A percentile compares a stretch with the other conserved stretches of the same genome.
These are phyloP conservation scores for Haliclona indistincta DNA, from an alignment of 37 sponge, comb jelly and placozoan genomes.

Conservation along the genomic window DNA sequence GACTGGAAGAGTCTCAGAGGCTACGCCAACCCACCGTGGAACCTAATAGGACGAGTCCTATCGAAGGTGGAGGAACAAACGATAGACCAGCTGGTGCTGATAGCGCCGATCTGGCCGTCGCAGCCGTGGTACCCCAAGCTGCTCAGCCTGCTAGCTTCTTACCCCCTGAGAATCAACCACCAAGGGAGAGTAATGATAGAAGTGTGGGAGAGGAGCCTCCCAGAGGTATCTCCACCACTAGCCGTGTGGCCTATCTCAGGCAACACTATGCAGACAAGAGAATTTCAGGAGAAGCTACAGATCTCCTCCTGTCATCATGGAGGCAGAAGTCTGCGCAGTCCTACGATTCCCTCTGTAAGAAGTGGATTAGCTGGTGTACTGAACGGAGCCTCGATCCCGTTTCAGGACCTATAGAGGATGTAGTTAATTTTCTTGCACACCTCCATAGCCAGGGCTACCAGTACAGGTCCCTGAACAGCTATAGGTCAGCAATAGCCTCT, in stretches of 20 bases:
- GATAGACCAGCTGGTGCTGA: too few relatives aligned
- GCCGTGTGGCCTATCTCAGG: constrained; percentile 63
- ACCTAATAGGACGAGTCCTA: too few relatives aligned
- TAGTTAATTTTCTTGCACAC: constrained; percentile 50
- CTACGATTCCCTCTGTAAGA: constrained; percentile 29
- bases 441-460: constrained; percentile 46
- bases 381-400: constrained; percentile 26
- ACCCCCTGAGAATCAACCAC: too few relatives aligned
- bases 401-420: constrained; percentile 45
- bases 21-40: too few relatives aligned
- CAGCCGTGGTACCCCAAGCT: too few relatives aligned
- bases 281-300: constrained; percentile 38
- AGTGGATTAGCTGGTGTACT: constrained; percentile 52
- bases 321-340: constrained; percentile 20
- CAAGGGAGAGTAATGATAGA: too few relatives aligned
- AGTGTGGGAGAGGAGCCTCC: too few relatives aligned
- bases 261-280: background rate
- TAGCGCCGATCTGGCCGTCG: too few relatives aligned
- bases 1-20: too few relatives aligned
- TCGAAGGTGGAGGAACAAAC: too few relatives aligned
- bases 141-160: too few relatives aligned
- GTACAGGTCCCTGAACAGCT: constrained; percentile 41
- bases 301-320: constrained; percentile 53
- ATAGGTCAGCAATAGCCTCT: constrained; percentile 44
- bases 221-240: constrained; percentile 20